Evolutionary conservation across 2,113 vertebrate species (phyloP).

Genomic region (Ursus arctos): DNA sequence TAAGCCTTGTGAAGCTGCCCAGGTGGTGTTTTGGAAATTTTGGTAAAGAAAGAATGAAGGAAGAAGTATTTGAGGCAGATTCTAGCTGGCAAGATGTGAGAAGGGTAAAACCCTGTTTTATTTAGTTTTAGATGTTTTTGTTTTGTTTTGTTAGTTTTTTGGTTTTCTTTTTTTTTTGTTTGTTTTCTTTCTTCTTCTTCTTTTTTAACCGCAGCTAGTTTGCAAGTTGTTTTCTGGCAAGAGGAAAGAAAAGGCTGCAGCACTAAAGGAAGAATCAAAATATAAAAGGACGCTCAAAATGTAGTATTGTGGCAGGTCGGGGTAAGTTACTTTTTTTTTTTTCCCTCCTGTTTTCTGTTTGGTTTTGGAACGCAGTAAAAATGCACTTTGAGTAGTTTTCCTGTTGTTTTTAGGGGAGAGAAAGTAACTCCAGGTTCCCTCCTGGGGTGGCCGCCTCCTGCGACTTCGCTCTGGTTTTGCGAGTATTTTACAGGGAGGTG

Average conservation of each 20-base stretch:
- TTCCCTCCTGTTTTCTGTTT: conserved; percentile 69
- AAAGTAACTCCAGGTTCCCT: conserved; percentile 63
- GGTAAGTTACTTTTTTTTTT: conserved; percentile 86
- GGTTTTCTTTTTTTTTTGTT: neutral
- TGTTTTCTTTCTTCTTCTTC: neutral
- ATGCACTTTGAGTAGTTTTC: conserved; percentile 72
- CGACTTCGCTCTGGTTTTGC: neutral
- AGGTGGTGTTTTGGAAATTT: conserved; percentile 88
- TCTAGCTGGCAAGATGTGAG: conserved; percentile 57
- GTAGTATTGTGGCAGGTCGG: conserved; percentile 85
- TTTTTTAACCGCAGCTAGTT: conserved; percentile 44
- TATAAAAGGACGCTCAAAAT: conserved; percentile 80
- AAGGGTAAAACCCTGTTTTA: neutral
- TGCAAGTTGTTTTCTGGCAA: conserved; percentile 82
- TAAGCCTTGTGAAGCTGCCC: conserved; percentile 87
- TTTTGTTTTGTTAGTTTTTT: neutral
- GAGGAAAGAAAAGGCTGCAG: conserved; percentile 77
- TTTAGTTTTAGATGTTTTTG: neutral
- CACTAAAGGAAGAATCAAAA: conserved; percentile 83
- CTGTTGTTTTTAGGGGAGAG: conserved; percentile 69
- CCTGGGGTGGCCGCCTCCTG: neutral
- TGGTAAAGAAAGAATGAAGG: conserved; percentile 84
- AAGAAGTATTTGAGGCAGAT: conserved; percentile 82
- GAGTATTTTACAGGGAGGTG: neutral
- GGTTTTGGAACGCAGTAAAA: conserved; percentile 68